A percentile compares a stretch with the other conserved stretches of the same genome.
phyloP scores from a whole-genome alignment of 2,797 vertebrate genomes.

The Eupleurogrammus muticus region DNA sequence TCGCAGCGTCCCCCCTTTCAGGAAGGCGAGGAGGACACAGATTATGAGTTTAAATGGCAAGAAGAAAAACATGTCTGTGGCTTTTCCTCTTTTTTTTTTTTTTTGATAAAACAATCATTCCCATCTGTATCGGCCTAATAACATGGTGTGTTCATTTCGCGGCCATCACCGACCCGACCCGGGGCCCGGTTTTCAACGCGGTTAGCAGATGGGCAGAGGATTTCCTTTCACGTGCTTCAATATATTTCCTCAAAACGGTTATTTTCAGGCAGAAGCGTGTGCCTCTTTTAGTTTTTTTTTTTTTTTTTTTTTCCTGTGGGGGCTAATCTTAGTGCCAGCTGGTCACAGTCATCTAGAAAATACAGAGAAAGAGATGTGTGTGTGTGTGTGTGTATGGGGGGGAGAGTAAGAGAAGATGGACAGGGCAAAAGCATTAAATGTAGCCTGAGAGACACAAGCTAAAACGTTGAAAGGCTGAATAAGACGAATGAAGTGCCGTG shows the following conservation, averaged over 20 bases:
- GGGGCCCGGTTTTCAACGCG: constrained; percentile 65
- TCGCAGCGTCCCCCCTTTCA: constrained; percentile 73
- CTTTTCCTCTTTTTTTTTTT: constrained; percentile 33
- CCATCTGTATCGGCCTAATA: constrained; percentile 76
- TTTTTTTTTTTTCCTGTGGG: constrained; percentile 44
- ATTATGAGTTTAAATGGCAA: constrained; percentile 59
- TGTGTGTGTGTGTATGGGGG: not conserved
- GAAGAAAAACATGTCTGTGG: constrained; percentile 68
- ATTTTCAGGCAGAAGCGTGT: constrained; percentile 74
- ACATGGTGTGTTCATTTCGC: constrained; percentile 73
- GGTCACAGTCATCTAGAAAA: constrained; percentile 78
- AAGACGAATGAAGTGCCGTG: constrained; percentile 71
- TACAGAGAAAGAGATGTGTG: constrained; percentile 44
- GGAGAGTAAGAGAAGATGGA: constrained; percentile 49
- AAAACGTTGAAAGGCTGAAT: constrained; percentile 34
- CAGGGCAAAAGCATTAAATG: constrained; percentile 35
- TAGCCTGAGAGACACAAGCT: constrained; percentile 39
- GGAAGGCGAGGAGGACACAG: constrained; percentile 58
- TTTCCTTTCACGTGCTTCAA: constrained; percentile 80
- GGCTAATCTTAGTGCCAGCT: constrained; percentile 80
- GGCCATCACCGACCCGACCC: constrained; percentile 64
- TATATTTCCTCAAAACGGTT: constrained; percentile 80
- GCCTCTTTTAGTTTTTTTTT: constrained; percentile 58
- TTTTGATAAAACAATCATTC: constrained; percentile 71
- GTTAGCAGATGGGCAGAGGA: constrained; percentile 80